A percentile compares a stretch with the other conserved stretches of the same genome.
Evolutionary conservation across 2,888 invertebrate genomes (phyloP).

Genomic region (Capitulum mitella): DNA sequence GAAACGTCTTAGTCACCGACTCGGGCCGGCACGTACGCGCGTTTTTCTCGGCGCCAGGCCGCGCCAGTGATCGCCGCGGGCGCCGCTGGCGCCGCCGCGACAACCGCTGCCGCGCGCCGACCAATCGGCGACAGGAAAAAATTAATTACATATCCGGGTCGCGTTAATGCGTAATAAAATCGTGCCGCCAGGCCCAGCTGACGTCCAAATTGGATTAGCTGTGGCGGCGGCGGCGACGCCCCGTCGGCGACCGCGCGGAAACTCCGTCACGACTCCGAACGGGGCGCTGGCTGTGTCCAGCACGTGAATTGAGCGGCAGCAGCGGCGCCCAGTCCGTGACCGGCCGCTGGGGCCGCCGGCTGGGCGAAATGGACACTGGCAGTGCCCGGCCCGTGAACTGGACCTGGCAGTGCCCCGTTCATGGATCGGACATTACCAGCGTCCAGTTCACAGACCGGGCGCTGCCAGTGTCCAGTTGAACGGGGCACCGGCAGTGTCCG

Average conservation of each 20-base stretch:
- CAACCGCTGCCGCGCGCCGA: neutral
- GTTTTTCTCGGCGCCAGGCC: neutral
- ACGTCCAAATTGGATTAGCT: slow-evolving; percentile 1
- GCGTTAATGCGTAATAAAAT: slow-evolving; percentile 14
- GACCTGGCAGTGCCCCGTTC: too few relatives aligned
- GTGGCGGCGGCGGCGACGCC: neutral
- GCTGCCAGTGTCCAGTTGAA: too few relatives aligned
- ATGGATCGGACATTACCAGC: too few relatives aligned
- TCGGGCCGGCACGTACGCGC: slow-evolving; percentile 9
- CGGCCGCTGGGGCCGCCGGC: too few relatives aligned
- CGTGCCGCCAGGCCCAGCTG: neutral
- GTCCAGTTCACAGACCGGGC: too few relatives aligned
- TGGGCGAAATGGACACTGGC: too few relatives aligned
- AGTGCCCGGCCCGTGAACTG: too few relatives aligned
- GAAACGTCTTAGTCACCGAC: slow-evolving; percentile 9
- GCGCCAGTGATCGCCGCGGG: neutral
- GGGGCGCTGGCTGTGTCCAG: too few relatives aligned
- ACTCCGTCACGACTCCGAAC: neutral
- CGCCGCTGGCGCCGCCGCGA: neutral
- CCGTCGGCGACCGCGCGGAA: too few relatives aligned
- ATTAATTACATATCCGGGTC: neutral
- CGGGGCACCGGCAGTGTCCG: too few relatives aligned
- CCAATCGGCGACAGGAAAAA: neutral
- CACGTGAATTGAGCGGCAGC: too few relatives aligned
- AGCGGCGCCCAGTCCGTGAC: too few relatives aligned